phyloP scores from a whole-genome alignment of 2,113 vertebrate species.

The Chlamydotis undulata region DNA sequence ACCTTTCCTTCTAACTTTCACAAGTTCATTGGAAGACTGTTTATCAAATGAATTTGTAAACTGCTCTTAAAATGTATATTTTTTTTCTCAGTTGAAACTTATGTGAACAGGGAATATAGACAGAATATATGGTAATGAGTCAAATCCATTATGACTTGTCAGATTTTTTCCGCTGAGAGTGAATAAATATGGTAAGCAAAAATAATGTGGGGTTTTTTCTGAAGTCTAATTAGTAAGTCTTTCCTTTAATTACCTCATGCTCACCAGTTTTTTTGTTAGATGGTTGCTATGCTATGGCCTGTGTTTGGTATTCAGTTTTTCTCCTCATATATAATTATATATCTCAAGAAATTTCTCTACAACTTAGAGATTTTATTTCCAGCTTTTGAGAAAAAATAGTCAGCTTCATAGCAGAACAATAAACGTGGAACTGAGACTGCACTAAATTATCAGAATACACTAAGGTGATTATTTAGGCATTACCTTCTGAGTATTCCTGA shows the following conservation, averaged over 20 bases:
- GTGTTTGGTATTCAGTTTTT: neutral
- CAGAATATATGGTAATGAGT: neutral
- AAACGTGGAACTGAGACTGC: neutral
- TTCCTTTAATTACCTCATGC: neutral
- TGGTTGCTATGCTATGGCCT: neutral
- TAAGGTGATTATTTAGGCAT: neutral
- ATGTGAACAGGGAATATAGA: neutral
- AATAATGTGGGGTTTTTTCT: neutral
- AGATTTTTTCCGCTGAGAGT: neutral
- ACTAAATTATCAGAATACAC: neutral
- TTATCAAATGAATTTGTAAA: conserved; percentile 30
- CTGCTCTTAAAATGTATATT: neutral
- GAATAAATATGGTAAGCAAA: conserved; percentile 40
- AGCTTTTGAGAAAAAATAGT: neutral
- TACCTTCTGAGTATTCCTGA: neutral
- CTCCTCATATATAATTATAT: neutral
- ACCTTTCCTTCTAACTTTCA: conserved; percentile 42
- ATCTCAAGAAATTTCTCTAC: neutral
- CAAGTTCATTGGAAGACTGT: neutral
- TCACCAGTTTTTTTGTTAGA: neutral
- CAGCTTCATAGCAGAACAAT: neutral
- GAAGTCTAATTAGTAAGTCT: neutral
- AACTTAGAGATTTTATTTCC: neutral
- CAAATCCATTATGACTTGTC: neutral
- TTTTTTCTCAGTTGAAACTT: neutral